Percentiles rank a stretch among this genome's conserved stretches.
Conservation (phyloP, 2,113 vertebrate genomes). For the Rhinopomastus cyanomelas region DNA sequence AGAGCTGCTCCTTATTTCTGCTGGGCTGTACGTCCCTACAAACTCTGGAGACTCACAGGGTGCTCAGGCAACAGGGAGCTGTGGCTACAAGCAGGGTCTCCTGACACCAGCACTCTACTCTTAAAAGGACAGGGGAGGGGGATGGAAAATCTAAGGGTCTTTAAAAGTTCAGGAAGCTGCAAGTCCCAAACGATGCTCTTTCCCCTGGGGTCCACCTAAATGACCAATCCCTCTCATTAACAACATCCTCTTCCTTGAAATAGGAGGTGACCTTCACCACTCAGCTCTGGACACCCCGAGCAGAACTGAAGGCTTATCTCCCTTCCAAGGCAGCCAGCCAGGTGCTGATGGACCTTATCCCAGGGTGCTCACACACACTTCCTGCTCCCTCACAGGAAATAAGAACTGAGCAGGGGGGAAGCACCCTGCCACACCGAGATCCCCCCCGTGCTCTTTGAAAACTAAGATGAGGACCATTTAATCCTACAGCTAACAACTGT, state of each 20-base stretch:
- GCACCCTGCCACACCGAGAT: neutral
- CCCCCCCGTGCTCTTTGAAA: neutral
- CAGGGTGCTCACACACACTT: neutral
- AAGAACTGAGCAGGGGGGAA: fast-evolving
- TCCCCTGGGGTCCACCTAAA: neutral
- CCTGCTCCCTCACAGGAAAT: neutral
- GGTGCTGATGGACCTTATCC: neutral
- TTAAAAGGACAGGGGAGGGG: neutral
- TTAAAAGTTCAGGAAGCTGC: neutral
- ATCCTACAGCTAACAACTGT: neutral
- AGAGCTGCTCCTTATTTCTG: neutral
- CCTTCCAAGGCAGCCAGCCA: neutral
- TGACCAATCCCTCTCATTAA: neutral
- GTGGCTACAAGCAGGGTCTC: neutral
- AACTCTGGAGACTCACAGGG: neutral
- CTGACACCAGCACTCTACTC: neutral
- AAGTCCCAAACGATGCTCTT: neutral
- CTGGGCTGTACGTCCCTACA: neutral
- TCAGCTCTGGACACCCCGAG: neutral
- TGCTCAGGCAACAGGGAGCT: neutral
- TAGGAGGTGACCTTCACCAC: neutral
- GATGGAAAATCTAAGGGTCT: neutral
- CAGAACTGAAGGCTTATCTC: neutral
- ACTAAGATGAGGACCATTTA: neutral
- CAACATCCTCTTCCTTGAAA: neutral